A percentile compares a stretch with the other conserved stretches of the same genome.
These are phyloP conservation scores for Caligus rogercresseyi DNA, from an alignment of 1,140 invertebrate genomes.

Conservation along the genomic window DNA sequence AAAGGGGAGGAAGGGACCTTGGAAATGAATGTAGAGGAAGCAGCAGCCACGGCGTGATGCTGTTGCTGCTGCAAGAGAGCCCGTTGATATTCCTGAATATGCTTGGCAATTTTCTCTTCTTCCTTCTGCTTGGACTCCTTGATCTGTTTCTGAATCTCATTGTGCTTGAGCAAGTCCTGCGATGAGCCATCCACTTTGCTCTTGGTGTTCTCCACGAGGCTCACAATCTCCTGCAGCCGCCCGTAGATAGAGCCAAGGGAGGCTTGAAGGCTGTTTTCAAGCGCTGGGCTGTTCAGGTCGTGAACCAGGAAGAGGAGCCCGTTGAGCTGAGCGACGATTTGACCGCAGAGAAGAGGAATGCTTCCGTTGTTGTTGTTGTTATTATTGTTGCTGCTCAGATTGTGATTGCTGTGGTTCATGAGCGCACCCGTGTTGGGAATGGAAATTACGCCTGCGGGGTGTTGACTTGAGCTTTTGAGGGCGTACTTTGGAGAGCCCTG, in stretches of 20 bases:
- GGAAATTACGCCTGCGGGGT: background rate
- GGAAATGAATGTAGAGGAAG: background rate
- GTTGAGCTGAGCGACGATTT: conserved; percentile 19
- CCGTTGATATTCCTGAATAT: conserved; percentile 5
- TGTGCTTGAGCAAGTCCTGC: background rate
- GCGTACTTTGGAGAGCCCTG: background rate
- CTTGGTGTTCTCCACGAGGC: conserved; percentile 12
- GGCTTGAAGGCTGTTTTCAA: conserved; percentile 6
- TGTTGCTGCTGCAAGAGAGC: background rate
- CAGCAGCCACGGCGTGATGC: background rate
- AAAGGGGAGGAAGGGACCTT: background rate
- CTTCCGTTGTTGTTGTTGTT: background rate
- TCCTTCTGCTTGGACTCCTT: conserved; percentile 1
- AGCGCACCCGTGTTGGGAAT: background rate
- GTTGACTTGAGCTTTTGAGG: background rate
- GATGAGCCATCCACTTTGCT: background rate
- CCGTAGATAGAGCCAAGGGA: conserved; percentile 11
- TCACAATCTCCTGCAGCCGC: conserved; percentile 16
- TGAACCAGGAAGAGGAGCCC: conserved; percentile 15
- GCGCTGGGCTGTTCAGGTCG: conserved; percentile 1
- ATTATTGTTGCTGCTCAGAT: background rate
- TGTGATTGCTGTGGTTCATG: background rate
- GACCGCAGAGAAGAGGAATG: conserved; percentile 16
- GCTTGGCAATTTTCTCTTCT: conserved; percentile 6
- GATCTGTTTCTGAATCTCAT: background rate